Conservation (phyloP, 2,113 vertebrate genomes). For the Trinectes maculatus region DNA sequence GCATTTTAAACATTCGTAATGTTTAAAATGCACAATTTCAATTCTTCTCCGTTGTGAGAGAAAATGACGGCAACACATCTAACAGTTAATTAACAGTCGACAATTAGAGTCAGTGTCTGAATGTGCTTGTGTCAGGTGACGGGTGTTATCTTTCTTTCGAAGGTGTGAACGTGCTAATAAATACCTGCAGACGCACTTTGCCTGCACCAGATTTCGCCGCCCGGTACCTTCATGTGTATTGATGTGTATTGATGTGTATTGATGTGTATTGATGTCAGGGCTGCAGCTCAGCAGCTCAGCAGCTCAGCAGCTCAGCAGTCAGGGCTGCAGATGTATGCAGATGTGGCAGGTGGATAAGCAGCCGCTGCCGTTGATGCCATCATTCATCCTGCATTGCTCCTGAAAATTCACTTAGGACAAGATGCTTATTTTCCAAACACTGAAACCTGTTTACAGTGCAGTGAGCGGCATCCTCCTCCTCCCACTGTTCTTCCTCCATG, state of each 20-base stretch:
- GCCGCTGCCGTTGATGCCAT: conserved; percentile 7
- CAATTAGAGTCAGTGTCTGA: conserved; percentile 1
- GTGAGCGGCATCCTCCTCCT: conserved; percentile 27
- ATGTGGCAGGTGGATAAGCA: conserved; percentile 51
- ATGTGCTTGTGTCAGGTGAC: conserved; percentile 1
- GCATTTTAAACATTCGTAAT: no score
- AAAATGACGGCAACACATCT: neutral
- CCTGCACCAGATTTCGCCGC: no score
- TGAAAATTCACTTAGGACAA: conserved; percentile 42
- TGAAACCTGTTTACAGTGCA: conserved; percentile 60
- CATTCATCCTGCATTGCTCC: conserved; percentile 36
- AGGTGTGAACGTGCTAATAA: conserved; percentile 29
- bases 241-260: no score
- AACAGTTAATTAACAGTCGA: conserved; percentile 28
- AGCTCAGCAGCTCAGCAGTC: conserved; percentile 34
- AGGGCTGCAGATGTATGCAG: conserved; percentile 20
- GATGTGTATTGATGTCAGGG: conserved; percentile 20
- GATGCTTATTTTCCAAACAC: conserved; percentile 40
- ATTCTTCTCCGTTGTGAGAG: no score
- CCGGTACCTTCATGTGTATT: no score
- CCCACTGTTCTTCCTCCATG: conserved; percentile 53
- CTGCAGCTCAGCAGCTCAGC: conserved; percentile 30
- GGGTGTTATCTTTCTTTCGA: neutral
- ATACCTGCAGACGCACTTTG: conserved; percentile 34
- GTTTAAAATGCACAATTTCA: no score